phyloP scores from a whole-genome alignment of 92 coral and sea anemone species.

The Bergia sp. region DNA sequence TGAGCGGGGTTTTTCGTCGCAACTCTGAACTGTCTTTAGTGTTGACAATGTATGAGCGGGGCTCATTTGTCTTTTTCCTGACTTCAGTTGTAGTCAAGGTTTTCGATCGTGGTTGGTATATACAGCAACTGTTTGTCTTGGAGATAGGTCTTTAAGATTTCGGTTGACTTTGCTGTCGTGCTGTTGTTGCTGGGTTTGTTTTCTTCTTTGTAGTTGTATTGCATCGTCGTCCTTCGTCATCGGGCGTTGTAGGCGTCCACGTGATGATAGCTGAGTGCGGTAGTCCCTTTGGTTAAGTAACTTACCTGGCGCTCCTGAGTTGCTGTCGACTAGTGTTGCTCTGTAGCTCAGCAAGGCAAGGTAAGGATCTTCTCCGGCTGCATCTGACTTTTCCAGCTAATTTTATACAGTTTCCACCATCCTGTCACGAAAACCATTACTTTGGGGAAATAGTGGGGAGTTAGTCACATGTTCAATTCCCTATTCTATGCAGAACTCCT shows the following conservation, averaged over 20 bases:
- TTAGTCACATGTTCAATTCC: conserved; percentile 33
- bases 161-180: conserved; percentile 39
- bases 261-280: conserved; percentile 57
- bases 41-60: conserved; percentile 52
- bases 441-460: conserved; percentile 54
- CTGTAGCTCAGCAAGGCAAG: conserved; percentile 56
- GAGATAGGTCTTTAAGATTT: conserved; percentile 44
- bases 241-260: conserved; percentile 61
- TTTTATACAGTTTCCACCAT: conserved; percentile 52
- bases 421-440: conserved; percentile 53
- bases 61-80: conserved; percentile 6
- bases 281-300: conserved; percentile 41
- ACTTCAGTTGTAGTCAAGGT: conserved; percentile 50
- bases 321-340: conserved; percentile 65
- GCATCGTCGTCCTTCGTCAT: conserved; percentile 40
- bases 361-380: conserved; percentile 51
- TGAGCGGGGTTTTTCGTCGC: conserved; percentile 2
- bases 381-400: conserved; percentile 36
- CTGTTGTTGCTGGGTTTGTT: conserved; percentile 45
- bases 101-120: conserved; percentile 42
- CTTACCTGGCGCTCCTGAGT: conserved; percentile 45
- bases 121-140: conserved; percentile 52
- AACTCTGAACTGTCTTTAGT: conserved; percentile 58
- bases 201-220: conserved; percentile 51
- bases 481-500: conserved; percentile 20